phyloP scores from a whole-genome alignment of 1,140 invertebrate species.

The Heliothis virescens region DNA sequence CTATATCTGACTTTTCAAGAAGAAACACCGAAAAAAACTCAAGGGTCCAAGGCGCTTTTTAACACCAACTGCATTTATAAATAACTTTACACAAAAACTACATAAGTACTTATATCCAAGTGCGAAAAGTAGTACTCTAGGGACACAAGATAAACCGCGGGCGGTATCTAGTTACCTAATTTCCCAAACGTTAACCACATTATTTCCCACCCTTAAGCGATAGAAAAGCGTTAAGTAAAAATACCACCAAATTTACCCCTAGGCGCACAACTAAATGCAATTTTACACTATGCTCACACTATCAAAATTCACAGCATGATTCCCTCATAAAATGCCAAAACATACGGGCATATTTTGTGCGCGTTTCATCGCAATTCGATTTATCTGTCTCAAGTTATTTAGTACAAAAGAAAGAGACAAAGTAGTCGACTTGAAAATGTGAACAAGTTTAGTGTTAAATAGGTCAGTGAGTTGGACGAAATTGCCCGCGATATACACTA shows the following conservation, averaged over 20 bases:
- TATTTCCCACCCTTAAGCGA: no score
- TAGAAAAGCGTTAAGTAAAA: constrained; percentile 3
- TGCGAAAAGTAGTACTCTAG: no score
- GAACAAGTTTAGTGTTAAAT: not conserved
- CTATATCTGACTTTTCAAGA: no score
- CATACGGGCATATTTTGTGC: constrained; percentile 46
- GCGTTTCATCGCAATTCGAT: constrained; percentile 2
- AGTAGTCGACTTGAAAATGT: not conserved
- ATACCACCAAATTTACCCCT: constrained; percentile 3
- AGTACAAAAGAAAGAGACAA: not conserved
- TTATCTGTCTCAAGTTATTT: not conserved
- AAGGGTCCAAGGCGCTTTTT: no score
- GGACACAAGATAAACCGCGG: no score
- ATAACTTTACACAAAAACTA: no score
- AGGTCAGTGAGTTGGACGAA: not conserved
- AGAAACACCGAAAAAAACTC: no score
- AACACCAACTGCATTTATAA: no score
- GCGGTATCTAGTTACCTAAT: no score
- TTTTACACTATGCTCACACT: constrained; percentile 66
- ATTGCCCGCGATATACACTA: not conserved
- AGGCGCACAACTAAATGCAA: constrained; percentile 63
- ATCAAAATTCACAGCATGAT: constrained; percentile 77
- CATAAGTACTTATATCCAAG: no score
- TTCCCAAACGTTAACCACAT: no score
- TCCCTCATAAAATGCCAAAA: constrained; percentile 56